phyloP scores from a whole-genome alignment of 2,113 vertebrate species.

The Lipophrys pholis region DNA sequence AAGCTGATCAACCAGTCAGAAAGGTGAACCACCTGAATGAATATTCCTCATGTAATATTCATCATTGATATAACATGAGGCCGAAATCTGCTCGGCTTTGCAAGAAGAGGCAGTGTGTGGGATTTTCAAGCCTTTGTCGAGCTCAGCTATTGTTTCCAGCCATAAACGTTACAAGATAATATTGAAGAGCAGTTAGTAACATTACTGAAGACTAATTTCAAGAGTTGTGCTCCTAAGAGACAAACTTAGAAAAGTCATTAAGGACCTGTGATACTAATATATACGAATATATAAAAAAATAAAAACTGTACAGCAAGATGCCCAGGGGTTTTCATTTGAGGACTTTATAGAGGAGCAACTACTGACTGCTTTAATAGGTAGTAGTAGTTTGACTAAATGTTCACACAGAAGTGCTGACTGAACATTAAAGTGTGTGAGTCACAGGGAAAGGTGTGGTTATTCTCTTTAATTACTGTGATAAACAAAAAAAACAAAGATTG shows the following conservation, averaged over 20 bases:
- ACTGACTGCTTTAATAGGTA: not conserved
- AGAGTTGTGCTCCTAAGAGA: not conserved
- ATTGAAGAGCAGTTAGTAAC: conserved; percentile 1
- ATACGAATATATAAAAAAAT: not conserved
- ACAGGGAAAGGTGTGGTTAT: conserved; percentile 16
- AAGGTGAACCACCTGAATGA: conserved; percentile 28
- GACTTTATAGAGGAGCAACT: not conserved
- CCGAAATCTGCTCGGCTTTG: not conserved
- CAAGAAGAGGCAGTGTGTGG: conserved; percentile 4
- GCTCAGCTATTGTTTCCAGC: not conserved
- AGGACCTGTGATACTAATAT: not conserved
- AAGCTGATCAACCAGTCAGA: conserved; percentile 36
- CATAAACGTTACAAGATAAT: not conserved
- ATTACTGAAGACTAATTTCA: conserved; percentile 1
- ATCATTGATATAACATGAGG: conserved; percentile 1
- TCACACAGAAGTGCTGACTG: not conserved
- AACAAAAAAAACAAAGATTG: conserved; percentile 18
- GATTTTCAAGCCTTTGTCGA: not conserved
- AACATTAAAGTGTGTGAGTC: conserved; percentile 22
- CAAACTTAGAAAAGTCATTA: not conserved
- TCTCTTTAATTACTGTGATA: conserved; percentile 31
- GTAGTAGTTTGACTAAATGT: too few relatives aligned
- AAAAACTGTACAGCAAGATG: not conserved
- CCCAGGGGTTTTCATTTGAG: not conserved
- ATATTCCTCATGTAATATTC: not conserved